Percentiles rank a stretch among this genome's conserved stretches.
Evolutionary conservation across 2,888 invertebrate genomes (phyloP).

Genomic region (Spatulosminthurus flaviceps): DNA sequence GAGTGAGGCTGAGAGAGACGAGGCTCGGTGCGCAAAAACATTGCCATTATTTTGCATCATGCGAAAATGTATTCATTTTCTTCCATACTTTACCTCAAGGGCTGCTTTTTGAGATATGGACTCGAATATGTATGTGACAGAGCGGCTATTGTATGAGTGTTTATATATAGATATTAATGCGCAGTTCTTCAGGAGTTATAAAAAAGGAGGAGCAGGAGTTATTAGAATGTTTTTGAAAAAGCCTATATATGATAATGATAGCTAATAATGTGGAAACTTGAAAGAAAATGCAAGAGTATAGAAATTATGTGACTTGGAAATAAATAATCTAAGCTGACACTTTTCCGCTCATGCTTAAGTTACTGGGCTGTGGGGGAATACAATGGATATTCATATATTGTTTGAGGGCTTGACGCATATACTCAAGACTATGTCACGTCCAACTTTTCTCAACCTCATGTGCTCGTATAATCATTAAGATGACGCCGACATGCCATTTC

Average conservation of each 20-base stretch:
- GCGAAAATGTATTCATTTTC: no score
- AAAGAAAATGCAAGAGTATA: slow-evolving; percentile 6
- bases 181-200: no score
- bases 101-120: no score
- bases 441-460: slow-evolving; percentile 23
- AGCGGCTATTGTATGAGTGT: no score
- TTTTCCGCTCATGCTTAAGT: slow-evolving; percentile 11
- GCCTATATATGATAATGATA: slow-evolving; percentile 1
- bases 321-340: slow-evolving; percentile 19
- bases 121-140: no score
- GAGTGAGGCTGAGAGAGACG: no score
- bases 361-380: neutral
- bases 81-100: no score
- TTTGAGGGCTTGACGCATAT: neutral
- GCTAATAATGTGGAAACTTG: slow-evolving; percentile 11
- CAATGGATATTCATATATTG: slow-evolving; percentile 1
- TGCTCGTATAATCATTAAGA: slow-evolving; percentile 23
- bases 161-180: no score
- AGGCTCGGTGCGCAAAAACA: no score
- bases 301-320: slow-evolving; percentile 24
- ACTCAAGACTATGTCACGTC: slow-evolving; percentile 16
- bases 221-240: neutral
- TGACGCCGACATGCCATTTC: slow-evolving; percentile 22
- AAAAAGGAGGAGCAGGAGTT: neutral
- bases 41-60: no score